These are phyloP conservation scores for Iphiclides podalirius DNA, from an alignment of 2,888 invertebrate genomes.

Conservation along the genomic window DNA sequence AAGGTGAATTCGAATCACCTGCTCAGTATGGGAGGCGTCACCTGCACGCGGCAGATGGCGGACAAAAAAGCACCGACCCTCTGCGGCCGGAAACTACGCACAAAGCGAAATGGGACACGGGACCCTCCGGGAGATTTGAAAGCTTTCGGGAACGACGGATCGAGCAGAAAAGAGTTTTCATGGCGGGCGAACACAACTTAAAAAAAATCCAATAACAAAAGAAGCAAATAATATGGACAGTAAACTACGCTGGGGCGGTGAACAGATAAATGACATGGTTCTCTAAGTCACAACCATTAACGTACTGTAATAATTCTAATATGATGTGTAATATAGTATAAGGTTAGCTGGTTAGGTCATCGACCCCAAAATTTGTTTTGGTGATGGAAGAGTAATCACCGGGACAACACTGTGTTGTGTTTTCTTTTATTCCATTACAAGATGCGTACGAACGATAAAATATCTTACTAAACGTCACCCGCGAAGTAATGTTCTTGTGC, in stretches of 20 bases:
- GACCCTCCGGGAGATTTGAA: conserved; percentile 23
- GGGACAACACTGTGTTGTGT: background rate
- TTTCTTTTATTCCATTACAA: conserved; percentile 3
- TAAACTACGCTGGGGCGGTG: no score
- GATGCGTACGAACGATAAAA: background rate
- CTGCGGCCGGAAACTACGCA: conserved; percentile 37
- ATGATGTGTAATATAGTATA: no score
- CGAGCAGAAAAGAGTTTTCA: conserved; percentile 6
- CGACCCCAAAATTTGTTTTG: conserved; percentile 2
- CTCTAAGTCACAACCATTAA: no score
- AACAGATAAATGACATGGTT: no score
- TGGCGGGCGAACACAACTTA: no score
- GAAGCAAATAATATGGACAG: no score
- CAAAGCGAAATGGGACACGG: conserved; percentile 29
- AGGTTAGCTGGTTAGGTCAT: no score
- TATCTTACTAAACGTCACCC: conserved; percentile 8
- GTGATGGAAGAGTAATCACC: conserved; percentile 10
- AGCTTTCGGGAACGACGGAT: conserved; percentile 15
- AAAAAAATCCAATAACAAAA: no score
- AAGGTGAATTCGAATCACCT: conserved; percentile 70
- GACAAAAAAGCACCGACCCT: conserved; percentile 54
- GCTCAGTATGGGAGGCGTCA: conserved; percentile 70
- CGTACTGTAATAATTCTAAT: no score
- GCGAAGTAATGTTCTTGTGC: conserved; percentile 5
- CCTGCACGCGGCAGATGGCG: conserved; percentile 71